phyloP scores from a whole-genome alignment of 2,797 vertebrate genomes.

The Naso thynnoides region DNA sequence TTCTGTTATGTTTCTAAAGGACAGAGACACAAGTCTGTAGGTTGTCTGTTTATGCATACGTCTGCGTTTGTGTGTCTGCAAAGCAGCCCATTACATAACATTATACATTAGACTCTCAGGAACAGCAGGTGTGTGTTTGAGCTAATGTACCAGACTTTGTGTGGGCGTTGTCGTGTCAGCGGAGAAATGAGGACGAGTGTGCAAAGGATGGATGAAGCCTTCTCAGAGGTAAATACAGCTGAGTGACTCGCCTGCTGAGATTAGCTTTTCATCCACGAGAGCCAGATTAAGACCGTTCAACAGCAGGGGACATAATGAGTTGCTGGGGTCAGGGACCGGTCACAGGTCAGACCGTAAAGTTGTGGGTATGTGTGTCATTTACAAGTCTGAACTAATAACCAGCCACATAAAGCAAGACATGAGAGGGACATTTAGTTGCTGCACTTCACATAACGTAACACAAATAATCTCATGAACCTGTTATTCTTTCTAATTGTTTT shows the following conservation, averaged over 20 bases:
- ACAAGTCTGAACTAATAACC: conserved; percentile 5
- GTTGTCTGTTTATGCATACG: conserved; percentile 23
- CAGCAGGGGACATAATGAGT: conserved; percentile 54
- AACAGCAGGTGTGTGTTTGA: conserved; percentile 43
- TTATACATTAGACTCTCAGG: conserved; percentile 37
- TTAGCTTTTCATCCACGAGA: conserved; percentile 60
- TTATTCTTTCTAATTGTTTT: not conserved
- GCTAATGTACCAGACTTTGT: not conserved
- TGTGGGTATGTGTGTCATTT: conserved; percentile 10
- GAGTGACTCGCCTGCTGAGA: conserved; percentile 55
- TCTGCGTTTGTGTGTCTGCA: conserved; percentile 33
- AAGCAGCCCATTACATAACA: conserved; percentile 56
- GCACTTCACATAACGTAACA: not conserved
- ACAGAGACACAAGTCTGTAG: conserved; percentile 24
- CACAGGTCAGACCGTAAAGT: conserved; percentile 37
- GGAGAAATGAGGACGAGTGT: conserved; percentile 40
- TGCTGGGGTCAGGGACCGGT: conserved; percentile 27
- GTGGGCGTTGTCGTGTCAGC: conserved; percentile 16
- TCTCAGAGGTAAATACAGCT: conserved; percentile 59
- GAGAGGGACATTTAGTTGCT: not conserved
- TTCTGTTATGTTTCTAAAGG: conserved; percentile 15
- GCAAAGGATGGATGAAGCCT: conserved; percentile 37
- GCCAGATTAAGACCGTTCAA: conserved; percentile 61
- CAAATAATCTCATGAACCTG: not conserved
- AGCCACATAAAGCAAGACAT: not conserved